These are phyloP conservation scores for Enteromius paludinosus DNA, from an alignment of 2,797 vertebrate genomes.

Conservation along the genomic window DNA sequence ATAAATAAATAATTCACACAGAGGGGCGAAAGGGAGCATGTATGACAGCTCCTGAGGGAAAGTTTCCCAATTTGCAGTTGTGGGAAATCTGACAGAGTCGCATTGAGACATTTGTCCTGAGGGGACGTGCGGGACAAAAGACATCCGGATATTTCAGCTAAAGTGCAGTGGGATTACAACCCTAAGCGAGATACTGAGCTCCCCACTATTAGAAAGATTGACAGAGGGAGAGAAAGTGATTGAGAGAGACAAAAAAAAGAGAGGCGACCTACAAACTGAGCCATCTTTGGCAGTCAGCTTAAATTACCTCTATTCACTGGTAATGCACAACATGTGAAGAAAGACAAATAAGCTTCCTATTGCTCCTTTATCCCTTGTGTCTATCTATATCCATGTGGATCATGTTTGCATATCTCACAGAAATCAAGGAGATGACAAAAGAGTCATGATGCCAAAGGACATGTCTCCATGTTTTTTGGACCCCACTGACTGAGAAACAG, in stretches of 20 bases:
- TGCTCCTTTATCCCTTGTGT: slow-evolving; percentile 60
- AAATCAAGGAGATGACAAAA: slow-evolving; percentile 51
- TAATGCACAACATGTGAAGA: slow-evolving; percentile 75
- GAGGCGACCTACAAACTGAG: slow-evolving; percentile 65
- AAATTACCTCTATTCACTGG: slow-evolving; percentile 73
- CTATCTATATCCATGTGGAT: slow-evolving; percentile 62
- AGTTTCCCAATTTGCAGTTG: slow-evolving; percentile 72
- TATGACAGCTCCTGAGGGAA: slow-evolving; percentile 65
- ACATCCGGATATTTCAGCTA: slow-evolving; percentile 78
- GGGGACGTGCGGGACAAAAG: slow-evolving; percentile 76
- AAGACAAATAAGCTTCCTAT: slow-evolving; percentile 65
- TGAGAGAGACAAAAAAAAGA: slow-evolving; percentile 40
- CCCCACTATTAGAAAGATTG: slow-evolving; percentile 58
- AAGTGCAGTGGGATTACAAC: slow-evolving; percentile 68
- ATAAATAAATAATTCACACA: slow-evolving; percentile 78
- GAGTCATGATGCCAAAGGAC: slow-evolving; percentile 17
- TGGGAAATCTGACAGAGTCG: slow-evolving; percentile 77
- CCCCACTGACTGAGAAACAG: no score
- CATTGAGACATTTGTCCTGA: slow-evolving; percentile 69
- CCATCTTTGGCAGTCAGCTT: slow-evolving; percentile 75
- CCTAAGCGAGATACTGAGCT: slow-evolving; percentile 67
- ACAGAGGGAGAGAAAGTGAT: slow-evolving; percentile 52
- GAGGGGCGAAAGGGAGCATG: slow-evolving; percentile 37
- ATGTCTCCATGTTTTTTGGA: no score
- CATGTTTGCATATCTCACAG: slow-evolving; percentile 61